phyloP scores from a whole-genome alignment of 2,888 invertebrate species.

The Podabrus alpinus region DNA sequence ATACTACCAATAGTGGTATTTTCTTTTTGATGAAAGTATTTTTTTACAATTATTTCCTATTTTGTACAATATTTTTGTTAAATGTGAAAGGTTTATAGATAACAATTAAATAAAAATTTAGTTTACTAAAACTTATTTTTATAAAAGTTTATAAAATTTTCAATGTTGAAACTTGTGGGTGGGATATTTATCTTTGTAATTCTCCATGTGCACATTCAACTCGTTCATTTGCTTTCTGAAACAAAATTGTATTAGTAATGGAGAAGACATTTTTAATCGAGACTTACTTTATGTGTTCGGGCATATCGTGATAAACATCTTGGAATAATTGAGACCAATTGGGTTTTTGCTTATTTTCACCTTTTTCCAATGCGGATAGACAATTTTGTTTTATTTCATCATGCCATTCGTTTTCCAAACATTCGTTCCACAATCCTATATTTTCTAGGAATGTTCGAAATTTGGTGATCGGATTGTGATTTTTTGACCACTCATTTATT shows the following conservation, averaged over 20 bases:
- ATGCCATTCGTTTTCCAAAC: conserved; percentile 71
- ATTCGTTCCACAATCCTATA: conserved; percentile 80
- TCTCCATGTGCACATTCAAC: conserved; percentile 81
- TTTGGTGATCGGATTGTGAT: conserved; percentile 82
- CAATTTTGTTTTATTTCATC: conserved; percentile 71
- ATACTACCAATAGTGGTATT: background rate
- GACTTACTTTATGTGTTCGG: conserved; percentile 71
- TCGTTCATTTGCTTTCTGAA: conserved; percentile 78
- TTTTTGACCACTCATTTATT: conserved; percentile 81
- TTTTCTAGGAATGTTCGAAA: conserved; percentile 79
- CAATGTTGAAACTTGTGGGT: conserved; percentile 51
- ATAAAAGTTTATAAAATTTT: background rate
- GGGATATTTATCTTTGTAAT: conserved; percentile 87
- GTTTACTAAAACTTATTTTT: background rate
- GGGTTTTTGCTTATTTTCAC: conserved; percentile 85
- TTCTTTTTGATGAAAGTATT: background rate
- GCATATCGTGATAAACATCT: conserved; percentile 89
- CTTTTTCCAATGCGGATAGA: conserved; percentile 76
- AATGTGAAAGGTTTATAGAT: background rate
- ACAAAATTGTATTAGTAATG: conserved; percentile 4
- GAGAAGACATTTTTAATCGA: background rate
- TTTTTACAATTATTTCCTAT: background rate
- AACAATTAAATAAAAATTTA: background rate
- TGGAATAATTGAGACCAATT: conserved; percentile 88
- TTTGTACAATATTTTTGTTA: background rate